Percentiles rank a stretch among this genome's conserved stretches.
Conservation (phyloP, 2,888 invertebrate species). For the Drosophila borealis region DNA sequence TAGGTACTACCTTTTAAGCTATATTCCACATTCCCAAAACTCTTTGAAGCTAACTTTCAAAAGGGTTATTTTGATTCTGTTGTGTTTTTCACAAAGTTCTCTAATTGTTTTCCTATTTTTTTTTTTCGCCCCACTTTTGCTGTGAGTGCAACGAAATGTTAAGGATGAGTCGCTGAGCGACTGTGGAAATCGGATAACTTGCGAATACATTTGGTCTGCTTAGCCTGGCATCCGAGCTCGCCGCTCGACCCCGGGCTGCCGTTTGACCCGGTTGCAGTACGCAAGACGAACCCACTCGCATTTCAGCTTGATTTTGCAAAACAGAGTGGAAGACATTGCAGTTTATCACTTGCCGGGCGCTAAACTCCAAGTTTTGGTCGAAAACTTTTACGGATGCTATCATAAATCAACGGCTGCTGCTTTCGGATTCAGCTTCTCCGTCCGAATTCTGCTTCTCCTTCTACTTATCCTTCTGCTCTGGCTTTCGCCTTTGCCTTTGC, state of each 20-base stretch:
- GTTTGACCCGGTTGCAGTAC: slow-evolving; percentile 16
- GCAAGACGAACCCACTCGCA: slow-evolving; percentile 30
- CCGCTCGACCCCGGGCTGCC: slow-evolving; percentile 17
- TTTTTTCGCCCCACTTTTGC: background rate
- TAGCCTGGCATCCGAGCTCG: slow-evolving; percentile 24
- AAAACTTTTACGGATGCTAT: slow-evolving; percentile 65
- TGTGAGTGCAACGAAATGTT: slow-evolving; percentile 14
- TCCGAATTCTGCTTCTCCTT: slow-evolving; percentile 1
- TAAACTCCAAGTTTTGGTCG: slow-evolving; percentile 66
- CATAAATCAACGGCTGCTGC: slow-evolving; percentile 66
- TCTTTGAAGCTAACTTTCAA: slow-evolving; percentile 1
- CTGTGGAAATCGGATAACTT: slow-evolving; percentile 43
- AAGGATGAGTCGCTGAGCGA: slow-evolving; percentile 21
- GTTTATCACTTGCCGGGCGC: slow-evolving; percentile 70
- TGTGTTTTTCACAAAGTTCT: slow-evolving; percentile 28
- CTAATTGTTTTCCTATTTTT: slow-evolving; percentile 39
- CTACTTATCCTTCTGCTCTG: background rate
- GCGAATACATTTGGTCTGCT: slow-evolving; percentile 31
- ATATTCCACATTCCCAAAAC: background rate
- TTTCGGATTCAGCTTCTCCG: background rate
- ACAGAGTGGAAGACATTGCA: slow-evolving; percentile 40
- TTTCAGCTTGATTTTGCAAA: slow-evolving; percentile 13
- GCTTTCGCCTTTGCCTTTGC: background rate
- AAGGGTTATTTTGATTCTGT: slow-evolving; percentile 10
- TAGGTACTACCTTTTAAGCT: no score